Evolutionary conservation across 1,140 invertebrate genomes (phyloP).

Genomic region (Heliconius hewitsoni): DNA sequence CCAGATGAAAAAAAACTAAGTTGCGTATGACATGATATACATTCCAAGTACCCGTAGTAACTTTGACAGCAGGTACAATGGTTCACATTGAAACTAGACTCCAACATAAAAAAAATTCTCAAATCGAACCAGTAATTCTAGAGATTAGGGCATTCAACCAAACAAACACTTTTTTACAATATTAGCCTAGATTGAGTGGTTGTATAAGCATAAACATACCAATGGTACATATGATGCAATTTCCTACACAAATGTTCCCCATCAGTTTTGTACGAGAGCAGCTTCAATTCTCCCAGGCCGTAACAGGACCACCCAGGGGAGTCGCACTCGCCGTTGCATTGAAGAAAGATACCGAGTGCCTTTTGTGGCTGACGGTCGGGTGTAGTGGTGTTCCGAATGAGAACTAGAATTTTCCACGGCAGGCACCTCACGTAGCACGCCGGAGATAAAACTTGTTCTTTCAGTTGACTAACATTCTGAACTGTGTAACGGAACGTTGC

Average conservation of each 20-base stretch:
- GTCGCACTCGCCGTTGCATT: slow-evolving; percentile 97
- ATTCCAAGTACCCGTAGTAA: too few relatives aligned
- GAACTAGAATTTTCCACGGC: slow-evolving; percentile 99
- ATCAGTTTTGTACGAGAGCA: slow-evolving; percentile 92
- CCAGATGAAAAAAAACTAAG: too few relatives aligned
- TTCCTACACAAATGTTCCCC: slow-evolving; percentile 88
- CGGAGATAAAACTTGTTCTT: slow-evolving; percentile 93
- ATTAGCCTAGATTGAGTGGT: background rate
- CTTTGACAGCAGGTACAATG: too few relatives aligned
- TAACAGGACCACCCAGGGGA: slow-evolving; percentile 98
- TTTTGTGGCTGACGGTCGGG: slow-evolving; percentile 87
- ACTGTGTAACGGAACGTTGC: slow-evolving; percentile 95
- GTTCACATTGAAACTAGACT: too few relatives aligned
- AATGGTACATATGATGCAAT: slow-evolving; percentile 86
- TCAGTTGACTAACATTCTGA: slow-evolving; percentile 93
- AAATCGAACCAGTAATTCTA: too few relatives aligned
- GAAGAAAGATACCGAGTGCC: slow-evolving; percentile 93
- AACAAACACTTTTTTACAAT: too few relatives aligned
- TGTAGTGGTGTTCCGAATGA: slow-evolving; percentile 89
- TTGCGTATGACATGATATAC: too few relatives aligned
- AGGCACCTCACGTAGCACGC: slow-evolving; percentile 96
- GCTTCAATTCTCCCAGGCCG: slow-evolving; percentile 93
- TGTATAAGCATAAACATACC: slow-evolving; percentile 47
- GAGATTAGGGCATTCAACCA: too few relatives aligned
- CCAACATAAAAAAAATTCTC: too few relatives aligned